phyloP scores from a whole-genome alignment of 35 echinoderm and acorn worm genomes.

The Hemicentrotus pulcherrimus region DNA sequence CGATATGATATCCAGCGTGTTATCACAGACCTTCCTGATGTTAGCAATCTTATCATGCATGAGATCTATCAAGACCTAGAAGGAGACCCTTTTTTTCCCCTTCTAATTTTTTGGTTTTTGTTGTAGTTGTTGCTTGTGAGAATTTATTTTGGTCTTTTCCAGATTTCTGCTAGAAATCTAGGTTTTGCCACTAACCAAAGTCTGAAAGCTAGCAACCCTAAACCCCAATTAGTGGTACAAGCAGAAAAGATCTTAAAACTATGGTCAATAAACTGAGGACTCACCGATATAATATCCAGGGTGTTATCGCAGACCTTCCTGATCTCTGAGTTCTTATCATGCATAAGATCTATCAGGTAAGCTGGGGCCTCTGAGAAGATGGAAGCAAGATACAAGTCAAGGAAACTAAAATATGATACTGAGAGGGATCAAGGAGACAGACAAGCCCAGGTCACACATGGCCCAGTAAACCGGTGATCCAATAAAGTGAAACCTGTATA shows the following conservation, averaged over 20 bases:
- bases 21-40: conserved; percentile 95
- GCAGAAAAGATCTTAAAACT: neutral
- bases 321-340: conserved; percentile 96
- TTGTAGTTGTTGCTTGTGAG: too few species aligned
- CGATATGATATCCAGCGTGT: conserved; percentile 95
- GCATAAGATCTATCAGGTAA: conserved; percentile 95
- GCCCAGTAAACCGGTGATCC: neutral
- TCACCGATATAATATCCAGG: conserved; percentile 94
- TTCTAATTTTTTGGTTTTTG: too few species aligned
- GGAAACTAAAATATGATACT: neutral
- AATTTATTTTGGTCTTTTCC: too few species aligned
- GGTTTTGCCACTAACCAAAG: too few species aligned
- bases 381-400: conserved; percentile 17
- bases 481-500: too few species aligned
- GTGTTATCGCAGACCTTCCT: conserved; percentile 97
- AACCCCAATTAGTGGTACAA: too few species aligned
- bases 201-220: too few species aligned
- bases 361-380: conserved; percentile 82
- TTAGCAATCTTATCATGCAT: conserved; percentile 98
- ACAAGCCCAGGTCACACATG: neutral
- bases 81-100: neutral
- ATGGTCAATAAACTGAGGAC: conserved; percentile 30
- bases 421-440: neutral
- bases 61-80: conserved; percentile 93
- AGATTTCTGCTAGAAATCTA: too few species aligned